Base-by-base conservation (phyloP, 2,113 vertebrate species). In the Caloenas nicobarica region DNA sequence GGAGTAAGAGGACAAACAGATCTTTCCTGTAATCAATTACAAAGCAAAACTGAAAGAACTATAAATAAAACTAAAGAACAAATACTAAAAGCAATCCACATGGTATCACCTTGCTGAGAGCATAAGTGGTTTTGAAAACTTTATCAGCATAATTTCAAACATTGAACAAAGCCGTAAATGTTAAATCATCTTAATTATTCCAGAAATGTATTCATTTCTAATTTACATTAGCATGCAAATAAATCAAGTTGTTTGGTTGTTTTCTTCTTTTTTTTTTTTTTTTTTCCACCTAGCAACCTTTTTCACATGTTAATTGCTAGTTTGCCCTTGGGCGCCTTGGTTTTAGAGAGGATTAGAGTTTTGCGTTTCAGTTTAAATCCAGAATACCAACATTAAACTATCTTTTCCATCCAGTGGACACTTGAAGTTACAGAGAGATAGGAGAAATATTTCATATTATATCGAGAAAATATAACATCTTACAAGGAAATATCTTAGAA, bases 141-240 rank as follows among this genome's bases (percentile, higher is more conserved):
- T 77, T 15, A 77, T 34, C 44, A 89, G n/a, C 7, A 29, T 68
- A 31, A 51, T 56, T 89, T 74, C 69, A 77, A 76, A 44, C 76
- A 53, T n/a, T 82, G 62, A 84, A 71, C 14, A 84, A 79, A 91
- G 24, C 14, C 34, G 9, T 64, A 87, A 89, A 81, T 42, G 26
- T 68, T 81, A 87, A 71, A 84, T 62, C 4, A 85, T 51, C 36
- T 88, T 42, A 89, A 53, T 61, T 88, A 61, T 88, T 90, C 29
- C 19, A 82, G 40, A 89, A 85, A 72, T 33, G 1, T 25, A 82
- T 82, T 88, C 1, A 90, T 69, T 94, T 88, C 58, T 57, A 79
- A 80, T 89, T 93, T 73, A 31, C 29, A 78, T 91, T 89, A 85
- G 24, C 26, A 91, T 80, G 34, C 48, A 83, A 88, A 86, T 77